Evolutionary conservation across 2,113 vertebrate genomes (phyloP).

Genomic region (Falco punctatus): DNA sequence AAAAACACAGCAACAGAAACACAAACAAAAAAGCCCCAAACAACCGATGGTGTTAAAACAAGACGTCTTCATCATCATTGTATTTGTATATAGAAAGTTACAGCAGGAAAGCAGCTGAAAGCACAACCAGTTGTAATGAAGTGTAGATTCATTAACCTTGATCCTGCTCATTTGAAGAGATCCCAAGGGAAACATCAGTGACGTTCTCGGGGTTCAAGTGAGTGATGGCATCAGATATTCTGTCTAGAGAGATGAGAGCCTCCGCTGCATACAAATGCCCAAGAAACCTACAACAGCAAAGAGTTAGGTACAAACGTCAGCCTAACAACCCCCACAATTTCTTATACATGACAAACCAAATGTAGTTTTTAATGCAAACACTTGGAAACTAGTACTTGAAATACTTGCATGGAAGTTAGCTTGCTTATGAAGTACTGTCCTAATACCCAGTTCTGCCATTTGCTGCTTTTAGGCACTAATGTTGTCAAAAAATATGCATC

Average conservation of each 20-base stretch:
- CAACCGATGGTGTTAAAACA: not conserved
- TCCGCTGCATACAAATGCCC: slow-evolving; percentile 97
- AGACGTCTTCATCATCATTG: not conserved
- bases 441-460: not conserved
- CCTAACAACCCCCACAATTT: not conserved
- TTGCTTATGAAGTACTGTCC: not conserved
- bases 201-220: slow-evolving; percentile 98
- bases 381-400: not conserved
- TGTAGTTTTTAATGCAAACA: not conserved
- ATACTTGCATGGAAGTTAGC: not conserved
- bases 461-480: not conserved
- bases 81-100: slow-evolving; percentile 8
- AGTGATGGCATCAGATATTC: slow-evolving; percentile 96
- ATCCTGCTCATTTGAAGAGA: slow-evolving; percentile 92
- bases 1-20: not conserved
- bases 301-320: slow-evolving; percentile 1
- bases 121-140: slow-evolving; percentile 42
- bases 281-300: slow-evolving; percentile 85
- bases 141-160: slow-evolving; percentile 84
- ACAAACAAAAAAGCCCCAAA: not conserved
- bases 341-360: not conserved
- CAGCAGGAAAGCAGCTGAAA: slow-evolving; percentile 28
- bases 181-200: slow-evolving; percentile 92
- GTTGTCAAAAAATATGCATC: not conserved
- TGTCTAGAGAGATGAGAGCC: slow-evolving; percentile 97